Evolutionary conservation across 2,888 invertebrate species (phyloP).

Genomic region (Corythucha ciliata): DNA sequence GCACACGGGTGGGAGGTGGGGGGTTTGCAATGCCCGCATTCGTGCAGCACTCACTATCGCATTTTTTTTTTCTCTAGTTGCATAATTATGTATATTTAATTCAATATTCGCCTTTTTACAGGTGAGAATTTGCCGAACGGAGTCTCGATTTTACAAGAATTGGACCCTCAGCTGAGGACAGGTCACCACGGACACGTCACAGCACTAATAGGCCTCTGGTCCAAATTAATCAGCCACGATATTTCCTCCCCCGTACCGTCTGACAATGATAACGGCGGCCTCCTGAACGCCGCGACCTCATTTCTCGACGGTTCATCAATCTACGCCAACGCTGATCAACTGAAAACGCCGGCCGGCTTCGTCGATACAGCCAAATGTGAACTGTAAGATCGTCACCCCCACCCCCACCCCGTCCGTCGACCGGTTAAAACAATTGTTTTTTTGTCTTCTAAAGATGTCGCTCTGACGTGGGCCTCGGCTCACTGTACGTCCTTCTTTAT

Average conservation of each 20-base stretch:
- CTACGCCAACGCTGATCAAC: constrained; percentile 65
- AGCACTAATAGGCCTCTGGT: constrained; percentile 70
- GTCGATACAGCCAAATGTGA: constrained; percentile 25
- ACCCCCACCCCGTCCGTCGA: background rate
- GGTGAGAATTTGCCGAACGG: too few relatives aligned
- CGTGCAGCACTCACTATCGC: too few relatives aligned
- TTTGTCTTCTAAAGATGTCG: constrained; percentile 26
- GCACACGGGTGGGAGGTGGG: too few relatives aligned
- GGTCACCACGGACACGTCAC: constrained; percentile 61
- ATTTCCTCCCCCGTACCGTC: constrained; percentile 51
- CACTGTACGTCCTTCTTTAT: constrained; percentile 39
- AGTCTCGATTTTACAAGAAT: too few relatives aligned
- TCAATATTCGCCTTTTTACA: too few relatives aligned
- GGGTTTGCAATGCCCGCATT: too few relatives aligned
- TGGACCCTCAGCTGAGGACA: too few relatives aligned
- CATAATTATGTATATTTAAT: too few relatives aligned
- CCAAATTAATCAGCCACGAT: constrained; percentile 64
- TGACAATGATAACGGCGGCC: constrained; percentile 56
- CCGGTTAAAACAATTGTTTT: background rate
- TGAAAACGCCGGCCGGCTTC: constrained; percentile 43
- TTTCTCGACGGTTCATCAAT: constrained; percentile 75
- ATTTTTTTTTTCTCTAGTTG: too few relatives aligned
- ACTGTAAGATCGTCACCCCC: constrained; percentile 10
- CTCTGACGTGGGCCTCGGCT: constrained; percentile 30
- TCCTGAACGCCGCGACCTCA: constrained; percentile 75